Evolutionary conservation across 2,888 invertebrate species (phyloP).

Genomic region (Epicampocera succincta): DNA sequence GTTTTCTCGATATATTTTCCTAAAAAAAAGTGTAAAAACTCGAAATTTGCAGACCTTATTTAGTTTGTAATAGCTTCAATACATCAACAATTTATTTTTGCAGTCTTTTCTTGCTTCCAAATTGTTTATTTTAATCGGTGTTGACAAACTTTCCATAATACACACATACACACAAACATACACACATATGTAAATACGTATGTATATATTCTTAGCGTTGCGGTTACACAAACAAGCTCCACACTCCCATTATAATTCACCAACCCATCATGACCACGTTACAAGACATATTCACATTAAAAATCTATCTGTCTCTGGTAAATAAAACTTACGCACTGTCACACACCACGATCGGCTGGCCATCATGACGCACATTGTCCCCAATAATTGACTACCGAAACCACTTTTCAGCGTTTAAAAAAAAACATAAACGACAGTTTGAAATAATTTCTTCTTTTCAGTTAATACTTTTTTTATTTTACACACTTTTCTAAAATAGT

Average conservation of each 20-base stretch:
- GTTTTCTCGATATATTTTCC: too few species aligned
- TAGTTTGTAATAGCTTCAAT: too few species aligned
- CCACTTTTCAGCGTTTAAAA: slow-evolving; percentile 50
- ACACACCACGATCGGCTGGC: neutral
- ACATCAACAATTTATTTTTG: too few species aligned
- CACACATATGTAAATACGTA: too few species aligned
- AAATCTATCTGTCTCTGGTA: neutral
- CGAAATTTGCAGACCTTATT: too few species aligned
- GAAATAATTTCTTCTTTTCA: neutral
- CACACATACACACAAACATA: too few species aligned
- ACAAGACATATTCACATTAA: slow-evolving; percentile 8
- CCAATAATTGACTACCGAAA: slow-evolving; percentile 59
- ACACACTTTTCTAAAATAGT: slow-evolving; percentile 32
- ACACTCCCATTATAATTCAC: slow-evolving; percentile 21
- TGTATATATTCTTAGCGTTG: neutral
- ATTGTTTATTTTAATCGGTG: neutral
- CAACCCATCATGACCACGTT: slow-evolving; percentile 14
- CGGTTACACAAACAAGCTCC: slow-evolving; percentile 1
- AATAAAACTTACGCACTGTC: slow-evolving; percentile 1
- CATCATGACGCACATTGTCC: slow-evolving; percentile 33
- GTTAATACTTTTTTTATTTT: slow-evolving; percentile 29
- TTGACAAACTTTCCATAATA: slow-evolving; percentile 47
- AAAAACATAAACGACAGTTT: slow-evolving; percentile 26
- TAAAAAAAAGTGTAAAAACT: too few species aligned
- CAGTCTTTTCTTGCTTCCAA: too few species aligned